Evolutionary conservation across 2,797 vertebrate genomes (phyloP), one percentile per base, ranked within the genome.

Genomic region (Siniperca obscura): DNA sequence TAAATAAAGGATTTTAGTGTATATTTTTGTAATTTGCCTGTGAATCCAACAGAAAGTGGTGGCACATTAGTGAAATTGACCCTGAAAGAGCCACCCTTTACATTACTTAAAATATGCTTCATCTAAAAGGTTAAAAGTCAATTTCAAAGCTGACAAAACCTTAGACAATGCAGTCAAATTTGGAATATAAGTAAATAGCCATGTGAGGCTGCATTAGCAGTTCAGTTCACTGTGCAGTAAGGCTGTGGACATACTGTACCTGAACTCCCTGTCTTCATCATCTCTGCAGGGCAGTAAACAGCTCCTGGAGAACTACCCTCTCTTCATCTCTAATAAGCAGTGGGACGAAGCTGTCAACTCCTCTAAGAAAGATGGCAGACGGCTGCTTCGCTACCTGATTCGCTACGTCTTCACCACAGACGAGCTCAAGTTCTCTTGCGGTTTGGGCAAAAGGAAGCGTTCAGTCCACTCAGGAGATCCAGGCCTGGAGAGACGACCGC

Each of bases 271-370:
- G 5, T 68, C 21, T 30, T 74, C 50, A 40, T 42, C 55, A 36
- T 70, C 72, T 66, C 62, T 94, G 70, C 95, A 99, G 98, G 98
- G 98, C 89, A 99, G 98, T 86, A 99, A 99, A 90, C 98, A 99
- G 95, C 96, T 99, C 85, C 92, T 99, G 95, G 98, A 97, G 95
- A 99, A 98, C 95, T 99, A 99, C 78, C 98, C 98, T 10, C 98
- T 99, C 90, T 99, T 97, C 96, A 99, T 99, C 95, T 97, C 97
- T 60, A 99, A 98, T 91, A 99, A 99, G 94, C 98, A 99, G 94
- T 99, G 98, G 98, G 98, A 99, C 21, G 98, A 99, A 93, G 98
- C 98, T 5, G 98, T 99, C 85, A 99, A 99, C 94, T 99, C 98
- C 67, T 99, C 98, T 25, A 99, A 99, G 96, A 99, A 99, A 92